These are phyloP conservation scores for Melipona quadrifasciata DNA, from an alignment of 1,140 invertebrate genomes.

Conservation along the genomic window DNA sequence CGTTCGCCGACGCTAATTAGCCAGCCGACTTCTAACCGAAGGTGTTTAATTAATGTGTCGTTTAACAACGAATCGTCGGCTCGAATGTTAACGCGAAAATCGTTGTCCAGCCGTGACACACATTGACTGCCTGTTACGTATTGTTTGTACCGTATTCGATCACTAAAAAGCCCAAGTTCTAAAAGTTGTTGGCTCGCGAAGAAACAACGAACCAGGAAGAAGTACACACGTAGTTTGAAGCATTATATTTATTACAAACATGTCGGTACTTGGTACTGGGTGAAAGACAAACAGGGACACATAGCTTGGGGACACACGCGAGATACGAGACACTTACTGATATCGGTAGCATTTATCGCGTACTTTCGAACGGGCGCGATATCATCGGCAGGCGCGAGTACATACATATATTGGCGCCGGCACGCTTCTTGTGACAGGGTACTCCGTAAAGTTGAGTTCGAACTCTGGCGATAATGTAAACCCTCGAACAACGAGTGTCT, in stretches of 20 bases:
- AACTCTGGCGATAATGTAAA: not conserved
- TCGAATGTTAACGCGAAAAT: constrained; percentile 3
- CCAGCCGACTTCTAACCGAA: not conserved
- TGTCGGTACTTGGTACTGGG: not conserved
- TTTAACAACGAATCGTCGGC: constrained; percentile 18
- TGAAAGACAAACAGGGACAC: constrained; percentile 39
- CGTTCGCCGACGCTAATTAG: constrained; percentile 47
- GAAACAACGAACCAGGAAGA: not conserved
- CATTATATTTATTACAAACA: not conserved
- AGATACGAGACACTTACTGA: constrained; percentile 26
- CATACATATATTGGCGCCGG: not conserved
- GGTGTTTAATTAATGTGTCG: constrained; percentile 44
- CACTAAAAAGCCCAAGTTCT: too few relatives aligned
- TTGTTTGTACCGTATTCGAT: not conserved
- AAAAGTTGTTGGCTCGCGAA: not conserved
- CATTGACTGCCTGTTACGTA: constrained; percentile 40
- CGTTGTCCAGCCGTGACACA: not conserved
- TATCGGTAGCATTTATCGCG: constrained; percentile 54
- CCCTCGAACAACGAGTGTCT: too few relatives aligned
- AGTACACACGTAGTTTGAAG: too few relatives aligned
- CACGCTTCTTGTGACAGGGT: not conserved
- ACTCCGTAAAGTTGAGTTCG: not conserved
- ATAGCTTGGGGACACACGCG: constrained; percentile 26
- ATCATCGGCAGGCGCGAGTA: constrained; percentile 19
- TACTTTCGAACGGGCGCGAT: constrained; percentile 40